Conservation (phyloP, 2,888 invertebrate genomes). For the Pandemis corylana region DNA sequence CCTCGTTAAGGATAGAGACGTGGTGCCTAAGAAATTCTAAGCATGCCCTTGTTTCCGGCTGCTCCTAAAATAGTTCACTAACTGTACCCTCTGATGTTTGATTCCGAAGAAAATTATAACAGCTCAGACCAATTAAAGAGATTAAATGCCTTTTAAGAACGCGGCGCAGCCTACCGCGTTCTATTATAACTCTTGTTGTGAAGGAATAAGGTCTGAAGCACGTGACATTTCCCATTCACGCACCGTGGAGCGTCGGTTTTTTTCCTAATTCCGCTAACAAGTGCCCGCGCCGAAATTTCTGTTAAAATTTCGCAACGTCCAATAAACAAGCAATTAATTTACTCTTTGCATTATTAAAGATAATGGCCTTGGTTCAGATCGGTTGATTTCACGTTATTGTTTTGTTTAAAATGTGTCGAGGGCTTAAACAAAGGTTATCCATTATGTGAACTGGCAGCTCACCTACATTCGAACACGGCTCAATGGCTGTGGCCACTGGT, state of each 20-base stretch:
- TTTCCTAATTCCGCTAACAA: constrained; percentile 47
- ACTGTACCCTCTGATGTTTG: neutral
- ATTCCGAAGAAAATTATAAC: neutral
- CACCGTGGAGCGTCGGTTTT: constrained; percentile 26
- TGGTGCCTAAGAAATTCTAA: neutral
- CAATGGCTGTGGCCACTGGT: neutral
- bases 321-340: constrained; percentile 69
- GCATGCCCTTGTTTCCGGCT: neutral
- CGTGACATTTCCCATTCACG: constrained; percentile 11
- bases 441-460: constrained; percentile 36
- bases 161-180: neutral
- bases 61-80: neutral
- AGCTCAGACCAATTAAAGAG: neutral
- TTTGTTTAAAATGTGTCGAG: constrained; percentile 84
- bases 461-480: constrained; percentile 24
- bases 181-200: neutral
- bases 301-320: constrained; percentile 59
- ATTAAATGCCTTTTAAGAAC: constrained; percentile 15
- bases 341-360: constrained; percentile 65
- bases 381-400: constrained; percentile 82
- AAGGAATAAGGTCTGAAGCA: neutral
- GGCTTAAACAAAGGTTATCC: constrained; percentile 76
- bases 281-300: constrained; percentile 48
- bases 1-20: too few species aligned
- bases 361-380: constrained; percentile 73